phyloP scores from a whole-genome alignment of 2,888 invertebrate genomes.

The Brenthis hecate region DNA sequence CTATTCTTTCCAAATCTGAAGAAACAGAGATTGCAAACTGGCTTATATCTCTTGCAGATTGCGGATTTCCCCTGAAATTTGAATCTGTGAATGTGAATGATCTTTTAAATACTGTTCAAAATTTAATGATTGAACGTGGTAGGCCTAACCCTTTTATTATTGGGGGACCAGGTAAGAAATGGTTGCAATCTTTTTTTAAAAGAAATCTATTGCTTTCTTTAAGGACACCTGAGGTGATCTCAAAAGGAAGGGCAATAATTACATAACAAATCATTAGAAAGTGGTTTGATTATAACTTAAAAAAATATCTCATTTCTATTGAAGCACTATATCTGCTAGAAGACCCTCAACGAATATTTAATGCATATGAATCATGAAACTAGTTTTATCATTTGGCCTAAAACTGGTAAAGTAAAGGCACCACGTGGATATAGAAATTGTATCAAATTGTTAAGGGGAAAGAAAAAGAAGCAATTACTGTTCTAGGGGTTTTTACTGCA shows the following conservation, averaged over 20 bases:
- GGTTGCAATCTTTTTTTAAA: conserved; percentile 2
- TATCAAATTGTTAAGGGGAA: too few relatives aligned
- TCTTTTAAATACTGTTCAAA: conserved; percentile 13
- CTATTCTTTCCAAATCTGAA: conserved; percentile 2
- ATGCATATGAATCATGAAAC: too few relatives aligned
- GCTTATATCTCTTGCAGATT: conserved; percentile 12
- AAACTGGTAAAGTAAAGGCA: too few relatives aligned
- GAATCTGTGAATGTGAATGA: too few relatives aligned
- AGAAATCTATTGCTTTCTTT: background rate
- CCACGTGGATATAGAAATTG: too few relatives aligned
- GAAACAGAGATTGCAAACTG: conserved; percentile 6
- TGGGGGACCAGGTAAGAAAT: conserved; percentile 13
- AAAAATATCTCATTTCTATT: background rate
- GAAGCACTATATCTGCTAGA: background rate
- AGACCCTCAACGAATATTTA: conserved; percentile 22
- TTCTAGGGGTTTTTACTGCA: conserved; percentile 38
- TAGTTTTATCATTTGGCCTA: too few relatives aligned
- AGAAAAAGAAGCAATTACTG: conserved; percentile 41
- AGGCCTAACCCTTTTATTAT: conserved; percentile 4
- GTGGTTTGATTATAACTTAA: conserved; percentile 12
- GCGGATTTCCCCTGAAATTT: conserved; percentile 1
- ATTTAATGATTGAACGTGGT: conserved; percentile 1
- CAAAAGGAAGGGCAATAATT: conserved; percentile 7
- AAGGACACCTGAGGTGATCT: too few relatives aligned
- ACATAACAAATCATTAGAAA: conserved; percentile 9